phyloP scores from a whole-genome alignment of 2,888 invertebrate genomes.

The Tachystola acroxantha region DNA sequence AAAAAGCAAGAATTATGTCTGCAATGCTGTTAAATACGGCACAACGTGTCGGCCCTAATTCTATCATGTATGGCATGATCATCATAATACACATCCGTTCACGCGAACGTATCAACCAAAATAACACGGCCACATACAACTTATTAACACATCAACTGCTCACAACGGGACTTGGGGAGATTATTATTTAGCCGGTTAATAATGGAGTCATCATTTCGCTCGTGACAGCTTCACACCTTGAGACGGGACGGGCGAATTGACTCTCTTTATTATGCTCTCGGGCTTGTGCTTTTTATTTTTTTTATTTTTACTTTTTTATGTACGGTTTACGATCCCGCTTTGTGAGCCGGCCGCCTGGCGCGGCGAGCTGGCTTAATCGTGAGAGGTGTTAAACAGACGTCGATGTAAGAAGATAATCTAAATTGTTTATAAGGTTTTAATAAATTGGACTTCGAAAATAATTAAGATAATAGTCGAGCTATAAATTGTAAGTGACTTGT shows the following conservation, averaged over 20 bases:
- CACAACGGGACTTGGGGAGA: conserved; percentile 48
- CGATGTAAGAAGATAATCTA: conserved; percentile 53
- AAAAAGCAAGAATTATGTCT: too few relatives aligned
- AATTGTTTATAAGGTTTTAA: conserved; percentile 43
- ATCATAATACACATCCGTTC: too few relatives aligned
- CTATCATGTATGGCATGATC: too few relatives aligned
- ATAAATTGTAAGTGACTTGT: conserved; percentile 14
- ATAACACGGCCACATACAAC: conserved; percentile 37
- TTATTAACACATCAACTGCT: conserved; percentile 51
- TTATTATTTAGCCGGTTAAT: conserved; percentile 71
- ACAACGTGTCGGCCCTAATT: too few relatives aligned
- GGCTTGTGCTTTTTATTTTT: conserved; percentile 30
- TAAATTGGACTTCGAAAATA: conserved; percentile 53
- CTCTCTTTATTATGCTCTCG: conserved; percentile 59
- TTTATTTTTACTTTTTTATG: conserved; percentile 38
- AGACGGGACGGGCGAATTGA: conserved; percentile 56
- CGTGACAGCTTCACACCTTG: conserved; percentile 77
- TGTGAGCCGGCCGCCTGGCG: conserved; percentile 40
- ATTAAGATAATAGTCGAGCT: conserved; percentile 42
- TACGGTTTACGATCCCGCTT: conserved; percentile 58
- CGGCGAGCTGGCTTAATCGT: conserved; percentile 34
- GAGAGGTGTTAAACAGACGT: conserved; percentile 60
- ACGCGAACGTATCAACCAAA: conserved; percentile 11
- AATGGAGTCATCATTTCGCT: conserved; percentile 72
- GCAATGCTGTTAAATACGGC: too few relatives aligned